A percentile compares a stretch with the other conserved stretches of the same genome.
phyloP scores from a whole-genome alignment of 2,797 vertebrate genomes.

The Cuculus canorus region DNA sequence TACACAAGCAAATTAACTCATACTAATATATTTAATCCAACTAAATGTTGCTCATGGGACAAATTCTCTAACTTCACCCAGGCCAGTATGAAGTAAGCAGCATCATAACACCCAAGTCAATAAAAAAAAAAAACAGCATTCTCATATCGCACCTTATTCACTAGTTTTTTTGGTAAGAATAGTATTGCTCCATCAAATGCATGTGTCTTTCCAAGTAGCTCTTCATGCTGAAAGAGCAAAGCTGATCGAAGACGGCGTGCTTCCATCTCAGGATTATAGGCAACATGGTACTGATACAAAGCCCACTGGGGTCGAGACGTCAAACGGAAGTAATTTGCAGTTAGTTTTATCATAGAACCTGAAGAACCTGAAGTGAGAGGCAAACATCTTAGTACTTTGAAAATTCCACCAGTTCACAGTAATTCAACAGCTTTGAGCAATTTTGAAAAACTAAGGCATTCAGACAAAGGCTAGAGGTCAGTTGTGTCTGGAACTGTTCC shows the following conservation, averaged over 20 bases:
- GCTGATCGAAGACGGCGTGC: conserved; percentile 85
- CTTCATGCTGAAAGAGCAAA: conserved; percentile 89
- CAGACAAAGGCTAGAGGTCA: background rate
- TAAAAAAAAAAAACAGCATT: rapidly evolving
- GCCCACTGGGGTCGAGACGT: conserved; percentile 91
- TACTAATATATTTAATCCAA: background rate
- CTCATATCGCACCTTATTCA: conserved; percentile 74
- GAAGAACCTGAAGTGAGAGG: conserved; percentile 77
- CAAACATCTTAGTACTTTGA: background rate
- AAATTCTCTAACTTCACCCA: background rate
- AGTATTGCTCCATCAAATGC: conserved; percentile 89
- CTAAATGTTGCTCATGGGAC: background rate
- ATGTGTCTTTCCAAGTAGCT: conserved; percentile 82
- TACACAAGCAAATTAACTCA: background rate
- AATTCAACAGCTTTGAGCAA: background rate
- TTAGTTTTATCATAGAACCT: conserved; percentile 80
- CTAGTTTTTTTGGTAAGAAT: conserved; percentile 85
- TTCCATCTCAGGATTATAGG: conserved; percentile 90
- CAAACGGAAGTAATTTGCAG: conserved; percentile 88
- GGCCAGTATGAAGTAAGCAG: background rate
- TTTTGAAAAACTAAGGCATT: background rate
- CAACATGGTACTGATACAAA: conserved; percentile 93
- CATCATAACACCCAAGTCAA: background rate
- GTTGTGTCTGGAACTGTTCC: no score
- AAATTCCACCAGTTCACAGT: background rate